Base-by-base conservation (phyloP, 2,113 vertebrate genomes). In the Ancistrus triradiatus region DNA sequence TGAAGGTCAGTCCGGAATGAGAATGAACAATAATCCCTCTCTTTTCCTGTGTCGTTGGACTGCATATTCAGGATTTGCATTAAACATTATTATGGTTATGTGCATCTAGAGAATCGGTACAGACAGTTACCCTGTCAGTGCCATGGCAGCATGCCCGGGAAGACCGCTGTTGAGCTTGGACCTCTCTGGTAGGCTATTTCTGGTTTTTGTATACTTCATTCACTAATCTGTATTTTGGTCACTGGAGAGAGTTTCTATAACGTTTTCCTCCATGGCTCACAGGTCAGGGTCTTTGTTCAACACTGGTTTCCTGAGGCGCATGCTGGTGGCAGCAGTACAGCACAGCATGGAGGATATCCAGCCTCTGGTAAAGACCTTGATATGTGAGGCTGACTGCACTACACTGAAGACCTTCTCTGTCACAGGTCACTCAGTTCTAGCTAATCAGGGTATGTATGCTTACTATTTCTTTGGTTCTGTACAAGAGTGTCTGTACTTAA, bases 221-320 rank as follows among this genome's bases (percentile, higher is more conserved):
- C 59, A 22, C 14, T 13, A 38, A 38, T 11, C 13, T 11, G 10
- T 11, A 11, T 13, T 38, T 13, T 14, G 14, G 11, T n/a, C 11
- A n/a, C 17, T 21, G 7, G 13, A 37, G 38, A 18, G 19, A 25
- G n/a, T 28, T 13, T n/a, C 46, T 8, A 27, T 37, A 33, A 3
- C 4, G 27, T 31, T 31, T 31, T 31, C 27, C 6, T 7, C 8
- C 2, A 5, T 59, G 2, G 43, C 7, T 14, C 1, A 17, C 72
- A 98, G 95, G 95, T 91, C 89, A 8, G 93, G 95, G 14, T 74
- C 91, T 19, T 85, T 98, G 50, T 98, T 95, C 42, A 95, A 91
- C 81, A 89, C 90, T 1, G 92, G 92, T 53, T 98, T 98, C 78
- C 87, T 98, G 60, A 87, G 92, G 71, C 86, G 90, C 78, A 98